These are phyloP conservation scores for Oenanthe oenanthe DNA, from an alignment of 2,113 vertebrate species.

Conservation along the genomic window DNA sequence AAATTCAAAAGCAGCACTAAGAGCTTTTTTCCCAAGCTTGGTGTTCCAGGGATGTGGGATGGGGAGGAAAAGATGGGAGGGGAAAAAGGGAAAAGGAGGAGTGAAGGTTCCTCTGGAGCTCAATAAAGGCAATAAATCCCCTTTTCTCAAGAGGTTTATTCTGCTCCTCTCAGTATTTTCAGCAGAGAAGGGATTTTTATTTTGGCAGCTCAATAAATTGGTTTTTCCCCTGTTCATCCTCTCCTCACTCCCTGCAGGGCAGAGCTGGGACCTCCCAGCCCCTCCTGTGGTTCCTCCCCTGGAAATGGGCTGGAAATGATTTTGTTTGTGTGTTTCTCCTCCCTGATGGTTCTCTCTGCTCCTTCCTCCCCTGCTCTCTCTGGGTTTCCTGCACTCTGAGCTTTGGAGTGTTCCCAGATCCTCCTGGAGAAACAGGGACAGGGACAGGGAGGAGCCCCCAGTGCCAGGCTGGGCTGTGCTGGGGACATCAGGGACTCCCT, in stretches of 20 bases:
- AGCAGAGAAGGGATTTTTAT: background rate
- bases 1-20: background rate
- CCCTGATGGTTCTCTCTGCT: background rate
- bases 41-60: background rate
- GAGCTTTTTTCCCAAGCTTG: background rate
- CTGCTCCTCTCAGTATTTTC: constrained; percentile 2
- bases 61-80: background rate
- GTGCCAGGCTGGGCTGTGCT: background rate
- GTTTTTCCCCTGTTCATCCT: background rate
- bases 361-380: background rate
- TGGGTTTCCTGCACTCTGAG: background rate
- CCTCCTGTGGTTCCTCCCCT: background rate
- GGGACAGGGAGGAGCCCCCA: background rate
- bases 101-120: background rate
- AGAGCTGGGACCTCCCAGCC: background rate
- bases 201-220: constrained; percentile 4
- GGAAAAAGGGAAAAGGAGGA: background rate
- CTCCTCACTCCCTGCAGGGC: background rate
- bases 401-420: background rate
- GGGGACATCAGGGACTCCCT: background rate
- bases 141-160: constrained; percentile 15
- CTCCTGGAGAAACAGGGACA: background rate
- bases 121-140: constrained; percentile 27
- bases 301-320: background rate
- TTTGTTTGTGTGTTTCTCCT: background rate